Percentiles rank a stretch among this genome's conserved stretches.
Evolutionary conservation across 1,140 invertebrate genomes (phyloP).

Genomic region (Heliconius congener): DNA sequence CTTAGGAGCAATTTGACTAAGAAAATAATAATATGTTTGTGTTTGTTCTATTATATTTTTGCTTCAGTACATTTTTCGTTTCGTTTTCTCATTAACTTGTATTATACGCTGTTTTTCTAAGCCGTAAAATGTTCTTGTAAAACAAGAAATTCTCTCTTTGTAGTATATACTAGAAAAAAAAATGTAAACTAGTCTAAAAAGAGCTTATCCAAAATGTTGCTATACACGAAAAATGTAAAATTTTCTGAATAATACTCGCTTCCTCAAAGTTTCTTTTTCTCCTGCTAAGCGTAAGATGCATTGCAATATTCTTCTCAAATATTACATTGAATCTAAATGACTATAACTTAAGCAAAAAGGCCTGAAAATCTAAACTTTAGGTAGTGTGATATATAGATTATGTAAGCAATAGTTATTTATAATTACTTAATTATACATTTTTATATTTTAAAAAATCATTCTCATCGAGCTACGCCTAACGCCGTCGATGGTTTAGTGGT

Average conservation of each 20-base stretch:
- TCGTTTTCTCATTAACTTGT: not conserved
- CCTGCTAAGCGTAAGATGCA: not conserved
- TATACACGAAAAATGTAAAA: conserved; percentile 3
- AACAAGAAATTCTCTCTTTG: not conserved
- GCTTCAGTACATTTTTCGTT: not conserved
- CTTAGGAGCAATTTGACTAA: conserved; percentile 24
- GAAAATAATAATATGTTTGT: conserved; percentile 21
- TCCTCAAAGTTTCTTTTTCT: conserved; percentile 16
- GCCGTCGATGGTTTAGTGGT: too few relatives aligned
- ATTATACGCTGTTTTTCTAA: not conserved
- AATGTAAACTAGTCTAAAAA: conserved; percentile 13
- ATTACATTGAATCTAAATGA: not conserved
- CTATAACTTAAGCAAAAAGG: not conserved
- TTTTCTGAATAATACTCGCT: conserved; percentile 14
- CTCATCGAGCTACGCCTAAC: too few relatives aligned
- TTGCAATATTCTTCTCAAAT: not conserved
- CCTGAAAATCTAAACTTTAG: not conserved
- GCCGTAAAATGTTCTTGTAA: not conserved
- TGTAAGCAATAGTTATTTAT: too few relatives aligned
- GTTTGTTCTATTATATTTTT: not conserved
- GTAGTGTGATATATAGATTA: not conserved
- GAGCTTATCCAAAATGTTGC: conserved; percentile 1
- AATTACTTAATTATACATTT: too few relatives aligned
- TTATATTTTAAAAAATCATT: too few relatives aligned
- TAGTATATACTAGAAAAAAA: not conserved